Evolutionary conservation across 1,140 invertebrate species (phyloP).

Genomic region (Caenorhabditis briggsae): DNA sequence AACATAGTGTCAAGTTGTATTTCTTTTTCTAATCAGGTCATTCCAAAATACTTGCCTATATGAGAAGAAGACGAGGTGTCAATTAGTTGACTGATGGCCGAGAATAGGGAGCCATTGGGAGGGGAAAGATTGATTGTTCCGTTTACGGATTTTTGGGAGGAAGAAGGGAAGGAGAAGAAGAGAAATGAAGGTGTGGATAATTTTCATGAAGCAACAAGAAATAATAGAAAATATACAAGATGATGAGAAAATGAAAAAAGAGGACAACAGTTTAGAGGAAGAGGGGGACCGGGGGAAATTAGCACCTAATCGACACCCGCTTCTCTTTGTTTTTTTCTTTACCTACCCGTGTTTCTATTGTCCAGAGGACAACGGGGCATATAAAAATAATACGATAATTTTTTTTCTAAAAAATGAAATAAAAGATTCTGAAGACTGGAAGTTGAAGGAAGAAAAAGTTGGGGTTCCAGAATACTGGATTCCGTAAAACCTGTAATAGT

Average conservation of each 20-base stretch:
- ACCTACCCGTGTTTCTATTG: not conserved
- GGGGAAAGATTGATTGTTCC: conserved; percentile 18
- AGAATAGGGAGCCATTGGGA: conserved; percentile 2
- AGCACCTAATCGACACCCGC: conserved; percentile 29
- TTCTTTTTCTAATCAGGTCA: conserved; percentile 44
- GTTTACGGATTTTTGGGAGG: not conserved
- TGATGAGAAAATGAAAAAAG: not conserved
- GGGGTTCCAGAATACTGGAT: too few relatives aligned
- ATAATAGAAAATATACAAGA: not conserved
- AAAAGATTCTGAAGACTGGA: too few relatives aligned
- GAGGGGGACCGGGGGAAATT: not conserved
- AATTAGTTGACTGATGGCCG: conserved; percentile 48
- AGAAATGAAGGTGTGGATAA: not conserved
- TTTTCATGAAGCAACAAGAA: not conserved
- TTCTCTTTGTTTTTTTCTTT: not conserved
- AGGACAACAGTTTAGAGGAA: not conserved
- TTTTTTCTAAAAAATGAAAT: too few relatives aligned
- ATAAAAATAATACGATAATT: too few relatives aligned
- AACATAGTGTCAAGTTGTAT: not conserved
- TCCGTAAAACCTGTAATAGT: too few relatives aligned
- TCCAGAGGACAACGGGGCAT: not conserved
- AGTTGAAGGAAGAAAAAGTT: too few relatives aligned
- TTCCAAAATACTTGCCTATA: not conserved
- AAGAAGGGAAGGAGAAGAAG: not conserved
- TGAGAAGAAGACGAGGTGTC: conserved; percentile 1